These are phyloP conservation scores for Macaria notata DNA, from an alignment of 2,888 invertebrate species.

Conservation along the genomic window DNA sequence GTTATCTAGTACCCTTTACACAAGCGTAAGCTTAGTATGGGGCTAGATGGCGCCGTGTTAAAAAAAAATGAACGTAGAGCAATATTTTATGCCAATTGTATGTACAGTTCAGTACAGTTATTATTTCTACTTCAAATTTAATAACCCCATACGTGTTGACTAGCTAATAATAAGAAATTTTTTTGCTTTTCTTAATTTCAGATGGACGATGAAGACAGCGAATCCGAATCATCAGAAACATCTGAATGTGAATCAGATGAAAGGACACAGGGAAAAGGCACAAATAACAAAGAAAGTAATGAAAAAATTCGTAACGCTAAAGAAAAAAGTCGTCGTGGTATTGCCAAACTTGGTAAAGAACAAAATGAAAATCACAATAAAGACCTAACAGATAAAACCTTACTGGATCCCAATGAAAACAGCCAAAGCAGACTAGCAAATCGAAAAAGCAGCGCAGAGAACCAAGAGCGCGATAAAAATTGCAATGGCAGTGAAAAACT, in stretches of 20 bases:
- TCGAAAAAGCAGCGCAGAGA: not conserved
- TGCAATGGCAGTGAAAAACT: conserved; percentile 7
- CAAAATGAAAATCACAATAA: not conserved
- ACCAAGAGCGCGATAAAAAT: no score
- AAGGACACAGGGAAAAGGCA: not conserved
- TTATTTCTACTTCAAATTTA: no score
- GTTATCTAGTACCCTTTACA: no score
- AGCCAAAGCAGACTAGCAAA: not conserved
- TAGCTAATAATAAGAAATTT: no score
- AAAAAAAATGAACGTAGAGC: no score
- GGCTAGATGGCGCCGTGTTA: no score
- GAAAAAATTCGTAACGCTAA: not conserved
- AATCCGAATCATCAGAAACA: not conserved
- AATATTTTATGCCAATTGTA: no score
- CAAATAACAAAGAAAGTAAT: not conserved
- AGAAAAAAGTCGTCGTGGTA: conserved; percentile 7
- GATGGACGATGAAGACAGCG: conserved; percentile 3
- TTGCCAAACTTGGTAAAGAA: not conserved
- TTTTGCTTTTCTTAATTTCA: not conserved
- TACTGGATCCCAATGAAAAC: not conserved
- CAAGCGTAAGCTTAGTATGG: no score
- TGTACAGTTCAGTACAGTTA: no score
- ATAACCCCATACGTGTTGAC: no score
- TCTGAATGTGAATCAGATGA: not conserved
- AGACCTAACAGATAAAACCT: not conserved